A percentile compares a stretch with the other conserved stretches of the same genome.
Conservation (phyloP, 1,140 invertebrate species). For the Ceratosolen solmsi region DNA sequence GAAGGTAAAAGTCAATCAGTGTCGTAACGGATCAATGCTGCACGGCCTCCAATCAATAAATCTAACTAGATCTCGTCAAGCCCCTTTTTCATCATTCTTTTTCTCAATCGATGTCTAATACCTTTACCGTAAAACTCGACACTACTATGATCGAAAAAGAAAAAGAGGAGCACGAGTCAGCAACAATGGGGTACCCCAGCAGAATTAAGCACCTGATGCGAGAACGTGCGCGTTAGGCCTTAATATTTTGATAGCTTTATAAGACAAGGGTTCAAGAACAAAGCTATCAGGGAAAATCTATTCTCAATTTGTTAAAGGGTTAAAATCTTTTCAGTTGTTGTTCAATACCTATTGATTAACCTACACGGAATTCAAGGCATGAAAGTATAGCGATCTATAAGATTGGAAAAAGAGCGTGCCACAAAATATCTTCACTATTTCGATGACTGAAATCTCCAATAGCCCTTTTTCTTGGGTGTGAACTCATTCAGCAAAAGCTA, state of each 20-base stretch:
- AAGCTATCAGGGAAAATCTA: constrained; percentile 66
- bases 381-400: background rate
- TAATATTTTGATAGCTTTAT: constrained; percentile 72
- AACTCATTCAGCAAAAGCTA: constrained; percentile 49
- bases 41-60: constrained; percentile 52
- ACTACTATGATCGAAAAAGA: background rate
- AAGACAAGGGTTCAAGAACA: constrained; percentile 57
- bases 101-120: constrained; percentile 10
- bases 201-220: constrained; percentile 56
- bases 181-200: constrained; percentile 53
- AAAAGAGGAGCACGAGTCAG: constrained; percentile 45
- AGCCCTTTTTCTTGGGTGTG: background rate
- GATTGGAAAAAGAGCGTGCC: constrained; percentile 19
- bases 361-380: background rate
- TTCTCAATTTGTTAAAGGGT: constrained; percentile 44
- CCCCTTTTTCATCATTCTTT: constrained; percentile 48
- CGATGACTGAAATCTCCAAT: background rate
- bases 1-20: constrained; percentile 57
- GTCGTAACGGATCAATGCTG: constrained; percentile 44
- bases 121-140: background rate
- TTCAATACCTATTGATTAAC: constrained; percentile 61
- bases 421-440: background rate
- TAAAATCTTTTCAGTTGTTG: constrained; percentile 63
- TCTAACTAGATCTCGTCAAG: constrained; percentile 54
- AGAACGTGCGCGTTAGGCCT: constrained; percentile 56